phyloP scores from a whole-genome alignment of 2,113 vertebrate genomes.

The Empidonax traillii region DNA sequence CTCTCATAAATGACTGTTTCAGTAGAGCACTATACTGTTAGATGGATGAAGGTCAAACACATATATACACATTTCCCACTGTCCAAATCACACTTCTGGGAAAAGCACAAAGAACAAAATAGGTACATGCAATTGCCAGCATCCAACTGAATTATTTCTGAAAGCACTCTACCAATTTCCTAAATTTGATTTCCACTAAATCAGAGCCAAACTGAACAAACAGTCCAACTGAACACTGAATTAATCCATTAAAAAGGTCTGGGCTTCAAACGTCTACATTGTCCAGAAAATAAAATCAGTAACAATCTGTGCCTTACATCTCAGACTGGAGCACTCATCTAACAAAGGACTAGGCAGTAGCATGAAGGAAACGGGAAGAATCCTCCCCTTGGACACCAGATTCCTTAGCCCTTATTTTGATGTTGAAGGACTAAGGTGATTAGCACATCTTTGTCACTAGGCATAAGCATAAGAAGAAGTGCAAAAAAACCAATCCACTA shows the following conservation, averaged over 20 bases:
- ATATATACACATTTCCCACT: neutral
- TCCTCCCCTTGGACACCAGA: neutral
- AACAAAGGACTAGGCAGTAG: neutral
- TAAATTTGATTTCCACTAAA: conserved; percentile 4
- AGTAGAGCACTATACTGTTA: neutral
- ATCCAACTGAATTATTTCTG: neutral
- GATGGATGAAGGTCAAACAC: neutral
- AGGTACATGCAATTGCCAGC: neutral
- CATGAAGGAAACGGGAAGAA: neutral
- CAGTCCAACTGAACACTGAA: neutral
- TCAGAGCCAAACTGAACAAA: conserved; percentile 6
- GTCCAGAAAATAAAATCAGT: neutral
- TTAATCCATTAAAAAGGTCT: neutral
- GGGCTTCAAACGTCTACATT: neutral
- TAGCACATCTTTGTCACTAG: neutral
- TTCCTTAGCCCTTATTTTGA: neutral
- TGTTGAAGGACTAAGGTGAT: neutral
- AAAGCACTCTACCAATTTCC: neutral
- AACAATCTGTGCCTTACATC: neutral
- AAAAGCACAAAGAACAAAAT: neutral
- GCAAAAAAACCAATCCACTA: neutral
- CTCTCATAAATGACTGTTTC: neutral
- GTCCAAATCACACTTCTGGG: neutral
- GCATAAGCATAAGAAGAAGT: neutral
- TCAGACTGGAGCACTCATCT: neutral